phyloP scores from a whole-genome alignment of 2,888 invertebrate genomes.

The Eristalinus sepulchralis region DNA sequence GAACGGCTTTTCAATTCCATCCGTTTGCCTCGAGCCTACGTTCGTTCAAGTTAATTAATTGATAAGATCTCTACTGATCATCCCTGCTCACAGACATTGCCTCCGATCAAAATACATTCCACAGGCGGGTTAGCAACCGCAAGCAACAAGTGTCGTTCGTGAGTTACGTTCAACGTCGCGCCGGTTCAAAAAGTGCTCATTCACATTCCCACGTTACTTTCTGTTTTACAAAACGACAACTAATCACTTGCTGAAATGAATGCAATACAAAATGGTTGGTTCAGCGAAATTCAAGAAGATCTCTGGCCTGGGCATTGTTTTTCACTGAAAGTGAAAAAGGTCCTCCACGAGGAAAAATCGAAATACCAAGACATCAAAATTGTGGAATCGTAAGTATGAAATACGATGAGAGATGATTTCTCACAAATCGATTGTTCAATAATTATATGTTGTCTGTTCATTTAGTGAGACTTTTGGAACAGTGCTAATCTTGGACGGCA shows the following conservation, averaged over 20 bases:
- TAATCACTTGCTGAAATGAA: conserved; percentile 83
- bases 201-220: too few species aligned
- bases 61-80: not conserved
- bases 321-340: conserved; percentile 90
- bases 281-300: conserved; percentile 92
- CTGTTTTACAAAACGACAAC: too few species aligned
- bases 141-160: too few species aligned
- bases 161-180: too few species aligned
- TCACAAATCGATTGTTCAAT: not conserved
- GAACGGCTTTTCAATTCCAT: too few species aligned
- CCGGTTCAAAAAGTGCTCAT: too few species aligned
- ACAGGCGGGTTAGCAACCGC: not conserved
- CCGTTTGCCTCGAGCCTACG: too few species aligned
- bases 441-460: not conserved
- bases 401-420: not conserved
- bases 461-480: conserved; percentile 85
- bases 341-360: conserved; percentile 90
- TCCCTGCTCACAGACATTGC: not conserved
- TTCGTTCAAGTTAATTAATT: too few species aligned
- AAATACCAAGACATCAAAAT: conserved; percentile 92
- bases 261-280: conserved; percentile 91
- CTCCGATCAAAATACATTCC: conserved; percentile 6
- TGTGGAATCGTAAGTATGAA: conserved; percentile 87
- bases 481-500: conserved; percentile 95
- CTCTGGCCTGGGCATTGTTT: conserved; percentile 95